Conservation (phyloP, 1,140 invertebrate species). For the Doryteuthis pealeii region DNA sequence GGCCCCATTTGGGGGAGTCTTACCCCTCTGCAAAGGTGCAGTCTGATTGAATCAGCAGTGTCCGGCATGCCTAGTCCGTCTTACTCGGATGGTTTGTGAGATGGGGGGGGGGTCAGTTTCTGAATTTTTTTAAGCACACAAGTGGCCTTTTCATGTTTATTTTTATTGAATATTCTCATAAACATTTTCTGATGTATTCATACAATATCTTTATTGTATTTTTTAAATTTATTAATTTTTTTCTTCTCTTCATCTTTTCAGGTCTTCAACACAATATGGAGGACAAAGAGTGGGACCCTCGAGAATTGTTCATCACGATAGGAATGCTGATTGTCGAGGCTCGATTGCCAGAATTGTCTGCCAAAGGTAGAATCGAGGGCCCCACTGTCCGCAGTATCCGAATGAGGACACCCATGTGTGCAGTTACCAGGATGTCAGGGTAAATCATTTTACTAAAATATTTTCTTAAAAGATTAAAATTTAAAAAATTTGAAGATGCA, state of each 20-base stretch:
- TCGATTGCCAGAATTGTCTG: conserved; percentile 65
- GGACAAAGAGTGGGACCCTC: conserved; percentile 62
- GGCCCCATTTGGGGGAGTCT: too few species aligned
- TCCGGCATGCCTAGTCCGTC: too few species aligned
- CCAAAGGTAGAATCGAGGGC: conserved; percentile 72
- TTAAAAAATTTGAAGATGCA: not conserved
- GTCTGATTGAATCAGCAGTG: too few species aligned
- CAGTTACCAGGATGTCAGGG: conserved; percentile 64
- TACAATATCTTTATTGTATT: too few species aligned
- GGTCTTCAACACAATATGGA: conserved; percentile 49
- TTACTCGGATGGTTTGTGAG: too few species aligned
- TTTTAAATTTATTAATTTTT: not conserved
- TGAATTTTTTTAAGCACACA: too few species aligned
- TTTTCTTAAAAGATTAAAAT: conserved; percentile 11
- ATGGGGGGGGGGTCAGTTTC: too few species aligned
- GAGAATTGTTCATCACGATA: conserved; percentile 65
- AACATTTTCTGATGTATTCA: too few species aligned
- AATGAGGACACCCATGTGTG: conserved; percentile 61
- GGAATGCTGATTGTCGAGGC: conserved; percentile 72
- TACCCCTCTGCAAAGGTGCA: too few species aligned
- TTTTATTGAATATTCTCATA: too few species aligned
- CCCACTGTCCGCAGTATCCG: conserved; percentile 66
- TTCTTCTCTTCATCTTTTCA: conserved; percentile 17
- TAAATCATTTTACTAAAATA: too few species aligned
- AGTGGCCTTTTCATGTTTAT: too few species aligned